Conservation (phyloP, 2,113 vertebrate species). For the Brachyistius frenatus region DNA sequence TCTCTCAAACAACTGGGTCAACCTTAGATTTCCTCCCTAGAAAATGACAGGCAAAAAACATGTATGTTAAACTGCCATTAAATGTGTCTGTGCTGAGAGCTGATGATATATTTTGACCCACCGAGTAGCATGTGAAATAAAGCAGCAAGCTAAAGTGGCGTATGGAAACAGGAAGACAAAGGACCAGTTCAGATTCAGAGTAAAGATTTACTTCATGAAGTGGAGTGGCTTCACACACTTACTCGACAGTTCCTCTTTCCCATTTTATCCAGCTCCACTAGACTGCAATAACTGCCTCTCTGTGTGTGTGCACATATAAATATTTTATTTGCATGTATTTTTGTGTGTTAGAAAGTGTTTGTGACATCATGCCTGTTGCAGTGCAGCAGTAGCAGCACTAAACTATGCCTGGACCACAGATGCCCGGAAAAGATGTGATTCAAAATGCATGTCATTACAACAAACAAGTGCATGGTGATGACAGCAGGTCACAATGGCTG, state of each 20-base stretch:
- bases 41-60: conserved; percentile 6
- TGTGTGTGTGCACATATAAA: conserved; percentile 17
- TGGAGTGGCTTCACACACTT: conserved; percentile 9
- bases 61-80: conserved; percentile 2
- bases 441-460: conserved; percentile 58
- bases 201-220: not conserved
- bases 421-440: conserved; percentile 60
- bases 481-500: conserved; percentile 18
- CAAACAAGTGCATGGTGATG: conserved; percentile 32
- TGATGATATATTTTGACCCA: conserved; percentile 13
- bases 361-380: conserved; percentile 24
- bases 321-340: conserved; percentile 38
- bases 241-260: conserved; percentile 27
- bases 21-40: conserved; percentile 20
- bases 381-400: conserved; percentile 36
- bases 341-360: conserved; percentile 4
- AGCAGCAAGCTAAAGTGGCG: not conserved
- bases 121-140: conserved; percentile 17
- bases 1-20: conserved; percentile 64
- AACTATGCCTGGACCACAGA: conserved; percentile 70
- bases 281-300: conserved; percentile 12
- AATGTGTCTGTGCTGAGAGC: conserved; percentile 8
- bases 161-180: conserved; percentile 2
- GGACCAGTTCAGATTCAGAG: conserved; percentile 26
- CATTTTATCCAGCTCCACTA: conserved; percentile 10